phyloP scores from a whole-genome alignment of 2,113 vertebrate genomes.

The Ornithorhynchus anatinus region DNA sequence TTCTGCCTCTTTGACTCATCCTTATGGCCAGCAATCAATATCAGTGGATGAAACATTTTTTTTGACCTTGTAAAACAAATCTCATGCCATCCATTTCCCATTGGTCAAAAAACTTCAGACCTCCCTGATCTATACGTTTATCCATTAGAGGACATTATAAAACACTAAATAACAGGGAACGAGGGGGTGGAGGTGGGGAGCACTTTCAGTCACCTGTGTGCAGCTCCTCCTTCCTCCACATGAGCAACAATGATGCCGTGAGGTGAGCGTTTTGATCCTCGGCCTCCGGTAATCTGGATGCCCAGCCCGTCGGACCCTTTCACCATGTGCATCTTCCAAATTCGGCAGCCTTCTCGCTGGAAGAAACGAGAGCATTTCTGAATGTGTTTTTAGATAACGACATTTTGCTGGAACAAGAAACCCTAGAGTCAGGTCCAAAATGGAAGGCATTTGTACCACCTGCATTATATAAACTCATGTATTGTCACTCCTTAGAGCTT shows the following conservation, averaged over 20 bases:
- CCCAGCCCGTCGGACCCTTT: slow-evolving; percentile 91
- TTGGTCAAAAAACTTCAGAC: too few relatives aligned
- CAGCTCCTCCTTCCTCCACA: slow-evolving; percentile 89
- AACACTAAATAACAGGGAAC: too few relatives aligned
- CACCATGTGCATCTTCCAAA: slow-evolving; percentile 98
- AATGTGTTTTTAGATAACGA: slow-evolving; percentile 46
- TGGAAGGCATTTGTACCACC: background rate
- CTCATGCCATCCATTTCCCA: too few relatives aligned
- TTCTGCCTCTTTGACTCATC: too few relatives aligned
- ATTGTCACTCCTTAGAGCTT: too few relatives aligned
- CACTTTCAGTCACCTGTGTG: slow-evolving; percentile 81
- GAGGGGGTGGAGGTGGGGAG: background rate
- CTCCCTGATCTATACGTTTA: too few relatives aligned
- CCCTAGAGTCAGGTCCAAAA: background rate
- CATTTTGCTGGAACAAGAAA: background rate
- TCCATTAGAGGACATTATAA: too few relatives aligned
- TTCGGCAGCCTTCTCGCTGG: slow-evolving; percentile 86
- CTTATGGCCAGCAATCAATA: too few relatives aligned
- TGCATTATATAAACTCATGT: too few relatives aligned
- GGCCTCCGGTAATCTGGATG: slow-evolving; percentile 94
- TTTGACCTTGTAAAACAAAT: too few relatives aligned
- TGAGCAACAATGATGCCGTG: slow-evolving; percentile 91
- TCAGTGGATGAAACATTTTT: too few relatives aligned
- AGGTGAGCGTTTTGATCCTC: slow-evolving; percentile 90
- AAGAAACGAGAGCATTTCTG: slow-evolving; percentile 60